Conservation (phyloP, 2,888 invertebrate genomes). For the Plagodis pulveraria region DNA sequence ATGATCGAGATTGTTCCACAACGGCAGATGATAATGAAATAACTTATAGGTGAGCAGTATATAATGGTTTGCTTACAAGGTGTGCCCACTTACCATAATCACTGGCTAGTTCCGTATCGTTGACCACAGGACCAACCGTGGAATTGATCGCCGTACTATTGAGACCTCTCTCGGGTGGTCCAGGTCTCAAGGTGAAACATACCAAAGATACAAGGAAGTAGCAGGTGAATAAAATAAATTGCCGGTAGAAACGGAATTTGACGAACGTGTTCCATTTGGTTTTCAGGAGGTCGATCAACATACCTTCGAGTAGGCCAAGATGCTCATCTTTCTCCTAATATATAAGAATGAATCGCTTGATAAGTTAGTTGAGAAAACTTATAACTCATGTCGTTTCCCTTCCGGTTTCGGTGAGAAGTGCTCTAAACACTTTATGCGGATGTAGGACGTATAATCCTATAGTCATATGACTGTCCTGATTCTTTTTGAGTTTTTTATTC, state of each 20-base stretch:
- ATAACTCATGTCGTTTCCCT: too few species aligned
- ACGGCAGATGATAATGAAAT: too few species aligned
- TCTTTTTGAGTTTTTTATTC: too few species aligned
- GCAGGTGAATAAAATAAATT: slow-evolving; percentile 95
- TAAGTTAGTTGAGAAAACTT: too few species aligned
- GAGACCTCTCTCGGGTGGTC: slow-evolving; percentile 86
- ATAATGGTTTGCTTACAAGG: too few species aligned
- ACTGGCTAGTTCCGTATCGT: slow-evolving; percentile 62
- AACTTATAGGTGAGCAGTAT: too few species aligned
- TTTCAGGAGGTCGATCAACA: slow-evolving; percentile 95
- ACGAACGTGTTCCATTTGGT: slow-evolving; percentile 99
- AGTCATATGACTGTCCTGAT: too few species aligned
- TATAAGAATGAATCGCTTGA: too few species aligned
- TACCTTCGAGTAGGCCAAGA: slow-evolving; percentile 96
- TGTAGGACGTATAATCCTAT: too few species aligned
- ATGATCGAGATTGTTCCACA: too few species aligned
- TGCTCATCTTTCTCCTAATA: slow-evolving; percentile 96
- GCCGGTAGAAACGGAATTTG: slow-evolving; percentile 96
- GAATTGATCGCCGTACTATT: slow-evolving; percentile 67
- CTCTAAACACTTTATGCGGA: too few species aligned
- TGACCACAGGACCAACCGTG: slow-evolving; percentile 55
- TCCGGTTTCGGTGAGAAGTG: too few species aligned
- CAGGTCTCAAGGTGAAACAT: slow-evolving; percentile 95
- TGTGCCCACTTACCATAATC: slow-evolving; percentile 58
- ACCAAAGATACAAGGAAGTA: slow-evolving; percentile 96